phyloP scores from a whole-genome alignment of 2,113 vertebrate species.

The Dicrurus megarhynchus region DNA sequence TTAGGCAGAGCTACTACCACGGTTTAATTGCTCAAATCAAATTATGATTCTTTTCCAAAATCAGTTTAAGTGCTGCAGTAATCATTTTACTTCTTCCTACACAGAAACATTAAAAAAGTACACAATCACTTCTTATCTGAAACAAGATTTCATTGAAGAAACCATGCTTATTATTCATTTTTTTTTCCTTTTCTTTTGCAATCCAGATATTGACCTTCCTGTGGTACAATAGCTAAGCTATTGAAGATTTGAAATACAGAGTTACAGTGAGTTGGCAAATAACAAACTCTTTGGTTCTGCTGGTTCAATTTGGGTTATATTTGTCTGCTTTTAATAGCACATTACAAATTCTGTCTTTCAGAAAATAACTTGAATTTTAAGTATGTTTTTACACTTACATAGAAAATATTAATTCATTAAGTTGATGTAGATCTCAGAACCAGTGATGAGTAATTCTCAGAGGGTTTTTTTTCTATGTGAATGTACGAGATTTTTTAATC shows the following conservation, averaged over 20 bases:
- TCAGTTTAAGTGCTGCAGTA: not conserved
- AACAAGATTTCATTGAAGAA: not conserved
- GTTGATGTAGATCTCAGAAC: not conserved
- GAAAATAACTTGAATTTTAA: not conserved
- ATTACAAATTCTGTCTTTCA: not conserved
- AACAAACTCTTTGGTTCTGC: not conserved
- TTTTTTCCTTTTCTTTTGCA: not conserved
- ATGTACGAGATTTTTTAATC: not conserved
- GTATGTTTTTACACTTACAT: not conserved
- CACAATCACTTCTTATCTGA: not conserved
- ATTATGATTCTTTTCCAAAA: not conserved
- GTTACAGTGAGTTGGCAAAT: not conserved
- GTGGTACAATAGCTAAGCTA: not conserved
- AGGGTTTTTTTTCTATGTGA: not conserved
- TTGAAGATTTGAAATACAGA: not conserved
- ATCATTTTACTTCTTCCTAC: not conserved
- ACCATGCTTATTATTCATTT: not conserved
- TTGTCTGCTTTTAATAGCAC: not conserved
- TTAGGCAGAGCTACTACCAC: not conserved
- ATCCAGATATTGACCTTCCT: not conserved
- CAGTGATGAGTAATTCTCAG: not conserved
- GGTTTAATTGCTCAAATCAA: not conserved
- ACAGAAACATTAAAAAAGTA: not conserved
- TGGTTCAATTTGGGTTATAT: not conserved
- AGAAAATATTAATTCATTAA: not conserved